Percentiles rank a stretch among this genome's conserved stretches.
Evolutionary conservation across 1,140 invertebrate genomes (phyloP).

Genomic region (Hyphantria cunea): DNA sequence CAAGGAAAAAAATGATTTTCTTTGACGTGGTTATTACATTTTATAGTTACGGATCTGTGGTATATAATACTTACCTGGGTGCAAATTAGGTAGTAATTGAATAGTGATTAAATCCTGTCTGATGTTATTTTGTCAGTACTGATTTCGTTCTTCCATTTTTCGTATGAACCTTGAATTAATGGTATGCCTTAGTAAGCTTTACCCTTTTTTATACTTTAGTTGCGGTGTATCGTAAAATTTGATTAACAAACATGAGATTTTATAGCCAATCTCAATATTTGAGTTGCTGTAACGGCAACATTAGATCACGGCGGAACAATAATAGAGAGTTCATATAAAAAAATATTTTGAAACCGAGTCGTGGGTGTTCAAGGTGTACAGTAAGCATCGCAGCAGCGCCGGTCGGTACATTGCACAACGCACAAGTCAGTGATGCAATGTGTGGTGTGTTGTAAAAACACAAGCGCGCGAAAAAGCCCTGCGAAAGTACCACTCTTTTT

Average conservation of each 20-base stretch:
- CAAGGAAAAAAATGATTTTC: neutral
- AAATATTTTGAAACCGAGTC: conserved; percentile 23
- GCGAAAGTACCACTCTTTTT: conserved; percentile 3
- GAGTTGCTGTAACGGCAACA: neutral
- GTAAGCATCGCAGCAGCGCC: conserved; percentile 16
- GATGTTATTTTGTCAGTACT: no score
- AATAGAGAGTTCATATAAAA: conserved; percentile 25
- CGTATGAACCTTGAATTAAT: no score
- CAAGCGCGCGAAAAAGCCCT: conserved; percentile 18
- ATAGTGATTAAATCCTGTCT: no score
- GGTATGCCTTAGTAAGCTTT: no score
- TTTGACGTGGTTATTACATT: neutral
- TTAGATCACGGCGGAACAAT: conserved; percentile 23
- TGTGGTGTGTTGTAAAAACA: conserved; percentile 28
- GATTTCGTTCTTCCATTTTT: no score
- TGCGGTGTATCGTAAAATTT: no score
- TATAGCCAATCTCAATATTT: no score
- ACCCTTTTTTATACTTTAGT: no score
- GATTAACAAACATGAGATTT: no score
- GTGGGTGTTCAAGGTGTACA: conserved; percentile 27
- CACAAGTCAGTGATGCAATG: conserved; percentile 10
- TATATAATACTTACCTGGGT: no score
- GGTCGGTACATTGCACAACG: conserved; percentile 17
- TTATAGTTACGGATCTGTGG: no score
- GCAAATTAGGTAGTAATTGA: no score